Evolutionary conservation across 2,888 invertebrate species (phyloP).

Genomic region (Rhagonycha lutea): DNA sequence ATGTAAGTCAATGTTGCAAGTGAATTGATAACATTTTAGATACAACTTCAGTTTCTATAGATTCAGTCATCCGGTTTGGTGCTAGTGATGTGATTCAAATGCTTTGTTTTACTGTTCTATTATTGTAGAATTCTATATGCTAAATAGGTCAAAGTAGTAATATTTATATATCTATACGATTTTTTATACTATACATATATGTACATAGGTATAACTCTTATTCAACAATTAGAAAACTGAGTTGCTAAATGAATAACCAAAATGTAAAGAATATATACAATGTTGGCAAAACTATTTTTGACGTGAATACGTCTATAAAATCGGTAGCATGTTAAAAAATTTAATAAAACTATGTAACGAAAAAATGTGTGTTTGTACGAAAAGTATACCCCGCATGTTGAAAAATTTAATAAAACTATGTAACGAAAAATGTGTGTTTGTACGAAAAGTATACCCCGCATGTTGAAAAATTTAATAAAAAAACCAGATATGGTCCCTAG

Average conservation of each 20-base stretch:
- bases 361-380: too few species aligned
- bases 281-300: background rate
- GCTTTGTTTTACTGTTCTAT: constrained; percentile 10
- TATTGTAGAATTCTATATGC: background rate
- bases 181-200: background rate
- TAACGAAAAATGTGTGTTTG: too few species aligned
- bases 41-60: background rate
- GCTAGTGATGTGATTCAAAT: constrained; percentile 6
- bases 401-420: too few species aligned
- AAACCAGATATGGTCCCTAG: too few species aligned
- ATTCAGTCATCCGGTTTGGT: background rate
- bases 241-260: background rate
- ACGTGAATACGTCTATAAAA: too few species aligned
- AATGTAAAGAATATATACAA: background rate
- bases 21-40: constrained; percentile 1
- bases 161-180: background rate
- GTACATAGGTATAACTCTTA: background rate
- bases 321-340: too few species aligned
- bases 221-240: background rate
- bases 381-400: too few species aligned
- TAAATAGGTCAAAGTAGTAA: background rate
- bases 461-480: too few species aligned
- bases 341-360: too few species aligned
- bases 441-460: too few species aligned
- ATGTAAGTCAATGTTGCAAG: background rate